Conservation (phyloP, 2,888 invertebrate genomes). For the Ophioninae sp. region DNA sequence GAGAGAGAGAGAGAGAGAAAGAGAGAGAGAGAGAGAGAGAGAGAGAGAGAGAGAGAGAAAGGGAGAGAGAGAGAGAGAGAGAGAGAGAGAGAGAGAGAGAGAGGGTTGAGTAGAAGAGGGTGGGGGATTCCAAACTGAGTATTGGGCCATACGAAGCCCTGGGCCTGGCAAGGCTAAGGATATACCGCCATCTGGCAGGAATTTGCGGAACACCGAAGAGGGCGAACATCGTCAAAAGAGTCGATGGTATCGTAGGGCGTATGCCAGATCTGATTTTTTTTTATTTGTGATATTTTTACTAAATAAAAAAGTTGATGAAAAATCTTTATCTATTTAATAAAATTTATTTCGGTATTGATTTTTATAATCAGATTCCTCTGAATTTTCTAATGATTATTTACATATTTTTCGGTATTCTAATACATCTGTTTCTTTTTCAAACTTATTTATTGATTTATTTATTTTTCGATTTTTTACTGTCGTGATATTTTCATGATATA, state of each 20-base stretch:
- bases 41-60: no score
- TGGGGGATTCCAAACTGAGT: neutral
- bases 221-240: conserved; percentile 23
- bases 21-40: no score
- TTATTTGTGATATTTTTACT: neutral
- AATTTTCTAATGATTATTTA: neutral
- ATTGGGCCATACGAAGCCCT: conserved; percentile 24
- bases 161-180: conserved; percentile 53
- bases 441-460: neutral
- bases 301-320: neutral
- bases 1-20: no score
- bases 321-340: neutral
- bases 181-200: conserved; percentile 76
- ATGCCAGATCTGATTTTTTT: neutral
- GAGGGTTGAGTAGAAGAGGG: neutral
- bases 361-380: neutral
- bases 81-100: neutral
- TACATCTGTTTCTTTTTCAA: neutral
- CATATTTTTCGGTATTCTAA: neutral
- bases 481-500: neutral
- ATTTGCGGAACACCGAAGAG: conserved; percentile 66
- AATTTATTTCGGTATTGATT: no score
- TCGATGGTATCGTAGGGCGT: conserved; percentile 59
- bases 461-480: neutral
- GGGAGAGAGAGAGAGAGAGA: no score